Percentiles rank a stretch among this genome's conserved stretches.
Conservation (phyloP, 53 echinoderm and acorn worm genomes). For the Astropecten irregularis region DNA sequence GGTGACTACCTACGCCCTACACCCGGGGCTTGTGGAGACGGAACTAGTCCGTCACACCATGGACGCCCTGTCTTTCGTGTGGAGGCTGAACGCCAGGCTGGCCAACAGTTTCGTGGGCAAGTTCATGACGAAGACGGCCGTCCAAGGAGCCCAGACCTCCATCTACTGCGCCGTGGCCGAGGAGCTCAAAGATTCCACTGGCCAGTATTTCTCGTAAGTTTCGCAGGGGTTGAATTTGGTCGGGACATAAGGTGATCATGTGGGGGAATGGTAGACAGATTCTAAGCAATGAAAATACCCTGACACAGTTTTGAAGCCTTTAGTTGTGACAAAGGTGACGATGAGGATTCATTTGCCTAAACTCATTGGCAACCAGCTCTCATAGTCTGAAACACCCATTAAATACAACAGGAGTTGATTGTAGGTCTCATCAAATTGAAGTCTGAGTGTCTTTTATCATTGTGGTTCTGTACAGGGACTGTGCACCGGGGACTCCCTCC, state of each 20-base stretch:
- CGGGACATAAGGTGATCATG: too few species aligned
- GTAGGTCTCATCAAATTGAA: too few species aligned
- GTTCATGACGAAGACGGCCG: slow-evolving; percentile 21
- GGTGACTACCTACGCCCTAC: slow-evolving; percentile 66
- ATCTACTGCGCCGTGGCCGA: slow-evolving; percentile 69
- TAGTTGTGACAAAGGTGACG: too few species aligned
- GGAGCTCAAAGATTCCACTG: slow-evolving; percentile 36
- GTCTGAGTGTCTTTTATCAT: too few species aligned
- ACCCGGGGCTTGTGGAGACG: slow-evolving; percentile 80
- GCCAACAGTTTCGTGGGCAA: not conserved
- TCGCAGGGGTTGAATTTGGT: too few species aligned
- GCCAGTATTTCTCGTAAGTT: slow-evolving; percentile 66
- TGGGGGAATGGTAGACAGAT: too few species aligned
- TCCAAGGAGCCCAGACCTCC: slow-evolving; percentile 72
- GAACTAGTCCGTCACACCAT: slow-evolving; percentile 63
- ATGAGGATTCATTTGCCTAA: too few species aligned
- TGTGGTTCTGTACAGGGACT: slow-evolving; percentile 85
- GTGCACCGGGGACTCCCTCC: slow-evolving; percentile 53
- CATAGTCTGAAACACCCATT: too few species aligned
- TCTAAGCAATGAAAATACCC: too few species aligned
- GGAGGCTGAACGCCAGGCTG: not conserved
- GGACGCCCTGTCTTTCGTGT: not conserved
- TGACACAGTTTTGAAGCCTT: too few species aligned
- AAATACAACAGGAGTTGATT: too few species aligned
- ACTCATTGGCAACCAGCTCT: too few species aligned